A percentile compares a stretch with the other conserved stretches of the same genome.
These are phyloP conservation scores for Rousettus madagascariensis DNA, from an alignment of 2,797 vertebrate species.

Conservation along the genomic window DNA sequence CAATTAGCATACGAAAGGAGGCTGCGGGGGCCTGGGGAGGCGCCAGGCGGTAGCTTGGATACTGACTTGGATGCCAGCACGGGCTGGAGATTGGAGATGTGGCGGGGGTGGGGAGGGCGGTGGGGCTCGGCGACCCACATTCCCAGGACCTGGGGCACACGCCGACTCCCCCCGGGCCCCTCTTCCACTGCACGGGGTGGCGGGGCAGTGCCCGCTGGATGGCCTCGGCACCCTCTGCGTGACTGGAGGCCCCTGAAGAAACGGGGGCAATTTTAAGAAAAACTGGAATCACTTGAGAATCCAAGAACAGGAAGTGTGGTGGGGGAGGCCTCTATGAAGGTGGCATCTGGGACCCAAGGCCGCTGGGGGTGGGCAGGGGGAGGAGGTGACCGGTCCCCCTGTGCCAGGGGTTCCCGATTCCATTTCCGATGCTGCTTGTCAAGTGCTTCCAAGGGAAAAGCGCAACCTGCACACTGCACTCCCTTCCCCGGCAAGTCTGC, in stretches of 20 bases:
- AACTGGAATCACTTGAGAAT: not conserved
- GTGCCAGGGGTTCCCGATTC: rapidly evolving
- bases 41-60: not conserved
- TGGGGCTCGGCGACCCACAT: not conserved
- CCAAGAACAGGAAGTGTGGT: not conserved
- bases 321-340: not conserved
- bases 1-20: rapidly evolving
- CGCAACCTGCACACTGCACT: rapidly evolving
- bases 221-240: not conserved
- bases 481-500: not conserved
- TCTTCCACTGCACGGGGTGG: rapidly evolving
- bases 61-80: not conserved
- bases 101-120: not conserved
- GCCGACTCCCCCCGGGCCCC: not conserved
- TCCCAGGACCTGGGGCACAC: not conserved
- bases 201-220: not conserved
- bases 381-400: rapidly evolving
- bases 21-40: not conserved
- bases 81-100: rapidly evolving
- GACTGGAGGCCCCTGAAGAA: not conserved
- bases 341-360: not conserved
- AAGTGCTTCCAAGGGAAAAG: not conserved
- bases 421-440: rapidly evolving
- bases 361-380: too few relatives aligned
- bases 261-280: not conserved